Evolutionary conservation across 92 coral and sea anemone species (phyloP).

Genomic region (Paragorgia papillata): DNA sequence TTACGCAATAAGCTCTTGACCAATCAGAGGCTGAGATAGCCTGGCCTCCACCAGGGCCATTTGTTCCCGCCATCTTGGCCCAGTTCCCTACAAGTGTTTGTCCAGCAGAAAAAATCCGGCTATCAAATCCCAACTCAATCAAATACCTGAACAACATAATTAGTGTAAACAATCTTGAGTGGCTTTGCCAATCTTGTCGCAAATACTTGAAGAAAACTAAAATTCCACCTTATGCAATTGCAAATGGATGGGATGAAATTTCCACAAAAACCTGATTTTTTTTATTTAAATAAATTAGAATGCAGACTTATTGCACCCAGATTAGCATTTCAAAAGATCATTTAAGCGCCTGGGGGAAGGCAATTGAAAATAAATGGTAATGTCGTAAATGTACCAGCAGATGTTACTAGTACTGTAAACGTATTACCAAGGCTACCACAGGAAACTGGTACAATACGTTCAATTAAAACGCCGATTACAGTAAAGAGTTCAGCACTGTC

Average conservation of each 20-base stretch:
- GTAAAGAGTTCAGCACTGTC: conserved; percentile 43
- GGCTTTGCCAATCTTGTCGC: conserved; percentile 54
- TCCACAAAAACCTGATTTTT: conserved; percentile 45
- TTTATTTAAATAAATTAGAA: conserved; percentile 49
- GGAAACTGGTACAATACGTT: conserved; percentile 43
- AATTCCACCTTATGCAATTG: conserved; percentile 52
- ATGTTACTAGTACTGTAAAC: conserved; percentile 47
- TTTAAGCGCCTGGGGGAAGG: conserved; percentile 56
- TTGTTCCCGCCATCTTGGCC: no score
- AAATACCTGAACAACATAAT: conserved; percentile 6
- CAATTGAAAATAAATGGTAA: conserved; percentile 47
- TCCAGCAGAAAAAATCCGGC: conserved; percentile 31
- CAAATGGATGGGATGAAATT: conserved; percentile 52
- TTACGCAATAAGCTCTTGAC: no score
- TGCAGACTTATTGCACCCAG: conserved; percentile 25
- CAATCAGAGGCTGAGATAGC: no score
- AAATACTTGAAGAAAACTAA: conserved; percentile 54
- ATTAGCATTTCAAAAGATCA: conserved; percentile 50
- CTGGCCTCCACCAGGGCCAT: no score
- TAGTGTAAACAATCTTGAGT: conserved; percentile 38
- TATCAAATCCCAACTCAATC: conserved; percentile 12
- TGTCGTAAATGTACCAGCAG: conserved; percentile 61
- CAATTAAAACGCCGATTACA: conserved; percentile 41
- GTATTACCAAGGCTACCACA: conserved; percentile 34
- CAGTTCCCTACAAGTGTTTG: no score